Evolutionary conservation across 2,113 vertebrate genomes (phyloP).

Genomic region (Aythya baeri): DNA sequence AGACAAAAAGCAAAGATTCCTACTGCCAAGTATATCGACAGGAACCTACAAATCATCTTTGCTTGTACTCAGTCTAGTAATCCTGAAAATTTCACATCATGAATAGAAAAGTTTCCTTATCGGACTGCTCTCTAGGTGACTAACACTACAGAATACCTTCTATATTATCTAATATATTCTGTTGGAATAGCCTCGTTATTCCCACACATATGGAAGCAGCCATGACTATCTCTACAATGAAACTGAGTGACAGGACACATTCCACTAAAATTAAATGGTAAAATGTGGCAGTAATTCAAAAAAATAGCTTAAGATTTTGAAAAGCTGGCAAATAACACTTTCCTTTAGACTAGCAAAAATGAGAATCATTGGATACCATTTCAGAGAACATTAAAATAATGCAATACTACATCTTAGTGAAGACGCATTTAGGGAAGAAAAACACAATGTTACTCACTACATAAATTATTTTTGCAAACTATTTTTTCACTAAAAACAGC

Average conservation of each 20-base stretch:
- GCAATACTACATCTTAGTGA: constrained; percentile 25
- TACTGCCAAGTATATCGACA: not conserved
- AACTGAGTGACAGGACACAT: not conserved
- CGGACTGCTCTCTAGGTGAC: not conserved
- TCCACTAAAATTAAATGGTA: not conserved
- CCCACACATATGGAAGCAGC: not conserved
- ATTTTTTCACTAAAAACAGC: constrained; percentile 67
- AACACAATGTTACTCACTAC: constrained; percentile 53
- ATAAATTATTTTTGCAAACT: constrained; percentile 69
- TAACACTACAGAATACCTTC: not conserved
- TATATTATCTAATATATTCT: not conserved
- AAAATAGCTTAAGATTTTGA: constrained; percentile 10
- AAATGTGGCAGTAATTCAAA: not conserved
- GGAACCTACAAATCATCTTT: not conserved
- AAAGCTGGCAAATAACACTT: constrained; percentile 6
- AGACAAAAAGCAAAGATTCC: not conserved
- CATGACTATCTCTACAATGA: not conserved
- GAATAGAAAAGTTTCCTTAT: not conserved
- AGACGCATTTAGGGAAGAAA: constrained; percentile 22
- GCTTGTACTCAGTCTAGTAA: not conserved
- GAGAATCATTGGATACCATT: constrained; percentile 10
- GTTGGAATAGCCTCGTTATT: not conserved
- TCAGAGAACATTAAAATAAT: constrained; percentile 43
- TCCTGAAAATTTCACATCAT: not conserved
- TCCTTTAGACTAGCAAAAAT: constrained; percentile 13